A percentile compares a stretch with the other conserved stretches of the same genome.
Evolutionary conservation across 2,888 invertebrate species (phyloP).

Genomic region (Gastrophysa polygoni): DNA sequence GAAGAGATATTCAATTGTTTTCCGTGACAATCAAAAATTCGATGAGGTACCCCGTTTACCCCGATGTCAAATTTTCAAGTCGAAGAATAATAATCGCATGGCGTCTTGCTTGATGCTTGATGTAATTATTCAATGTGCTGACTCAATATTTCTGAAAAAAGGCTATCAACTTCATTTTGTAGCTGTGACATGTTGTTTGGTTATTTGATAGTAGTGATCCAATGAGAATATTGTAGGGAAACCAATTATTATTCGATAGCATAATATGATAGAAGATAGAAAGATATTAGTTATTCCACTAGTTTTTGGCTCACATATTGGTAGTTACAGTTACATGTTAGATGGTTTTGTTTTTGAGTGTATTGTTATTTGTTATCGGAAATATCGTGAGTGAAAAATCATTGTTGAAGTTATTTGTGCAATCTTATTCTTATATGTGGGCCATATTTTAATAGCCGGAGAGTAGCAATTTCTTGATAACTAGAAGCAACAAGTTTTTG

Average conservation of each 20-base stretch:
- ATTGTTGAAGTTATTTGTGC: conserved; percentile 31
- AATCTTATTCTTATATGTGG: conserved; percentile 30
- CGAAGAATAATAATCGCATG: no score
- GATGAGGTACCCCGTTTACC: no score
- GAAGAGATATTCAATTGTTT: not conserved
- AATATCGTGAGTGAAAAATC: conserved; percentile 30
- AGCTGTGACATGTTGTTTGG: conserved; percentile 11
- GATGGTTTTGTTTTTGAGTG: conserved; percentile 26
- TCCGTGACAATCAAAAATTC: no score
- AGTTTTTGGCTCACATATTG: conserved; percentile 33
- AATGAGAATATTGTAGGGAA: not conserved
- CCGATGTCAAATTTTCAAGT: no score
- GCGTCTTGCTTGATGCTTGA: no score
- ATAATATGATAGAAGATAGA: conserved; percentile 25
- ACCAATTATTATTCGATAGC: conserved; percentile 15
- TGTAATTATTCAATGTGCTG: not conserved
- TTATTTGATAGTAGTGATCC: conserved; percentile 9
- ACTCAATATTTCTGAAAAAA: conserved; percentile 21
- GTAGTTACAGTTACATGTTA: conserved; percentile 29
- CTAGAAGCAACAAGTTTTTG: no score
- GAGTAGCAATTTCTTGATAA: conserved; percentile 17
- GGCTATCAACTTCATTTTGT: conserved; percentile 22
- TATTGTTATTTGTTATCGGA: conserved; percentile 33
- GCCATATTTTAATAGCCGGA: conserved; percentile 19
- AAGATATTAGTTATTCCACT: conserved; percentile 25